Base-by-base conservation (phyloP, 2,888 invertebrate species). In the Acleris cristana region DNA sequence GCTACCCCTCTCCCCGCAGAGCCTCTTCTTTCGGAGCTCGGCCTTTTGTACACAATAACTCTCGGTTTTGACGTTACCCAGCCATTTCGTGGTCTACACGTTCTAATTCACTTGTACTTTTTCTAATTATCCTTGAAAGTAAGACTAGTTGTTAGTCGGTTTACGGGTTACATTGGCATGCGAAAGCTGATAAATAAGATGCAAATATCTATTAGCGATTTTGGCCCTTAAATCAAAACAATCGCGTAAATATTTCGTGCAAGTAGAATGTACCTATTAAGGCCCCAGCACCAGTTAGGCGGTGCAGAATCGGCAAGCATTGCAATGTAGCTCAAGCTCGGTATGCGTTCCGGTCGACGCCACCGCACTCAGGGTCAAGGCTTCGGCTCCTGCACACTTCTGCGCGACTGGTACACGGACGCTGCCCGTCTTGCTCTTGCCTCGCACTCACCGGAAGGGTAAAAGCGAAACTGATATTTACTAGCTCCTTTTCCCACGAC, bases 331-430 rank as follows among this genome's bases (percentile, higher is more conserved):
- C 40, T 40, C 40, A 40, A 48, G 84, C 85, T 84, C 85, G 85
- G 86, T 85, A 88, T 85, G 86, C 92, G 91, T 91, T 90, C 89
- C 91, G 92, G 92, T 92, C 92, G 92, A 85, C 92, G 92, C 91
- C 92, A 90, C 89, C 90, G 86, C 85, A 84, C 82, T 89, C 91
- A 92, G 92, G 92, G 91, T 92, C 92, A 92, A 92, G 92, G 92
- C 88, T 90, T 90, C 82, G 80, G 79, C 85, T 88, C 84, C 89
- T 88, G 85, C 86, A 81, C 83, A 79, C 81, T 86, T 81, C 86
- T 89, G 88, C 85, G 79, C 82, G 89, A 88, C 88, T 90, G 82
- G 88, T 91, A 83, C 78, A 76, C 77, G 78, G 81, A 77, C 79
- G 74, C 76, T 80, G 58, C 45, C 58, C 67, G 67, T 67, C 67